These are phyloP conservation scores for Danaus melanippus DNA, from an alignment of 1,140 invertebrate species.

Conservation along the genomic window DNA sequence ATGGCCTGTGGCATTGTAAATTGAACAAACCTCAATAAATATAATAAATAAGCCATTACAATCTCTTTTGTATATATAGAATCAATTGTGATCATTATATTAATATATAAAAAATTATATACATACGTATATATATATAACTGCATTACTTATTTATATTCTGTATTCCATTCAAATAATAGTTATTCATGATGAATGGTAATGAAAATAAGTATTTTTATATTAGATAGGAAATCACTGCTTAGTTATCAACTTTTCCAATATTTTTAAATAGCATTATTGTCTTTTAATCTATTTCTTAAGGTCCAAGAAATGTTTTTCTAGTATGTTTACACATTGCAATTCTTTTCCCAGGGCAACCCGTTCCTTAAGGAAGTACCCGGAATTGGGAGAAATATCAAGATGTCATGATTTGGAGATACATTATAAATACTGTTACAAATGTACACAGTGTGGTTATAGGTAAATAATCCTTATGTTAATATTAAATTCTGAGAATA, in stretches of 20 bases:
- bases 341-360: slow-evolving; percentile 74
- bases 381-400: slow-evolving; percentile 85
- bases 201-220: no score
- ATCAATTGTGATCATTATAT: no score
- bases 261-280: not conserved
- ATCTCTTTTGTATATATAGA: no score
- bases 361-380: slow-evolving; percentile 79
- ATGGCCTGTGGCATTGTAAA: no score
- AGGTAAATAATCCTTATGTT: slow-evolving; percentile 68
- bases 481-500: slow-evolving; percentile 5
- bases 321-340: not conserved
- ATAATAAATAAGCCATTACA: no score
- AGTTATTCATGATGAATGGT: no score
- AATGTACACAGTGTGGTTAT: slow-evolving; percentile 82
- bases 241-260: no score
- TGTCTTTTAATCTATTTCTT: not conserved
- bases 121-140: no score
- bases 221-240: not conserved
- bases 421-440: slow-evolving; percentile 89
- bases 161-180: no score
- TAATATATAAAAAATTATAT: no score
- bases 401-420: slow-evolving; percentile 89
- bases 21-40: no score
- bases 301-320: not conserved
- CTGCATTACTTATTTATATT: no score